Evolutionary conservation across 2,888 invertebrate genomes (phyloP), one percentile per base, ranked within the genome.

Genomic region (Microctonus aethiopoides): DNA sequence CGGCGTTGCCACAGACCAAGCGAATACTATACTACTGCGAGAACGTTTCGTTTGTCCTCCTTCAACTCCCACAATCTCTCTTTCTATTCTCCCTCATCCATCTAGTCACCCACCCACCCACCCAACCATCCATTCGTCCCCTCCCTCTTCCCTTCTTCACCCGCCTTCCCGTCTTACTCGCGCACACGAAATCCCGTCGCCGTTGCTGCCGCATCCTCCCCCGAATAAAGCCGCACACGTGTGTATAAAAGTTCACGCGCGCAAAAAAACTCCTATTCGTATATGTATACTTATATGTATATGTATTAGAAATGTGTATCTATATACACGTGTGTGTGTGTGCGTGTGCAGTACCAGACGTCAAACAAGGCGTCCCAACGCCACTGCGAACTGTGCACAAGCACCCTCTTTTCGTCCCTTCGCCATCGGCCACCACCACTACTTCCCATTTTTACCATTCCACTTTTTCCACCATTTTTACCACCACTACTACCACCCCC

Each of bases 1-100:
- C 36, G 67, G 70, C 74, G 74, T 74, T 75, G 75, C 75, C 73
- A 79, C 79, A 77, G 79, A 79, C 78, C 78, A 79, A 77, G 78
- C 82, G 75, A 78, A 74, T 73, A 66, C 75, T n/a, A n/a, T 62
- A 72, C 72, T 72, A 71, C 39, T 60, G 54, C 61, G 46, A 16
- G 26, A 54, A 26, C 75, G 51, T 59, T 60, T 20, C 11, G 32
- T 11, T 13, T 70, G 51, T 70, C 70, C 57, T 60, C 63, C 51
- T 56, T 59, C 67, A 52, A 67, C 57, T 59, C 62, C 66, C 61
- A 26, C 64, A 64, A 56, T 56, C 24, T 62, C 41, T 16, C 24
- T 59, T 62, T 70, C 29, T 62, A 63, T 69, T 51, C 26, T 26
- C 32, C 39, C 69, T 65, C 59, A 54, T 54, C 29, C 54, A 24